Conservation (phyloP, 2,797 vertebrate species). For the Distichodus sexfasciatus region DNA sequence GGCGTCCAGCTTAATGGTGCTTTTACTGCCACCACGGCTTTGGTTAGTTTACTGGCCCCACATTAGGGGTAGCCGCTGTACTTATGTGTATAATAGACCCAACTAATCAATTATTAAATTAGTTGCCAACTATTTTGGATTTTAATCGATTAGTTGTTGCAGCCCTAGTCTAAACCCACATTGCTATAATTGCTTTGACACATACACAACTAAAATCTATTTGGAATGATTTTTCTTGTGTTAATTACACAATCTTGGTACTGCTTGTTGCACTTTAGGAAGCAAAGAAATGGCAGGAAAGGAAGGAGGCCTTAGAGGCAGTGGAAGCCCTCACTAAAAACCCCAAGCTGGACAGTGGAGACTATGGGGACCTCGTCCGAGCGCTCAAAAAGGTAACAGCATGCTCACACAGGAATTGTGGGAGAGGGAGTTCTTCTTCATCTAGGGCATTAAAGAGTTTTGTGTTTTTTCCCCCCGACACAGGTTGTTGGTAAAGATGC, state of each 20-base stretch:
- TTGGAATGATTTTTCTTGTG: background rate
- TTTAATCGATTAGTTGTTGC: too few relatives aligned
- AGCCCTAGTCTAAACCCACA: too few relatives aligned
- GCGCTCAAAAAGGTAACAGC: slow-evolving; percentile 90
- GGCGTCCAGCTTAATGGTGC: too few relatives aligned
- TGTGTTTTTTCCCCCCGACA: background rate
- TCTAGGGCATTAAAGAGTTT: background rate
- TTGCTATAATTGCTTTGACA: too few relatives aligned
- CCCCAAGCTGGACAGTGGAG: slow-evolving; percentile 91
- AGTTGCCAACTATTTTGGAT: too few relatives aligned
- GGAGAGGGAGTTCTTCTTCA: background rate
- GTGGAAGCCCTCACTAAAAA: slow-evolving; percentile 88
- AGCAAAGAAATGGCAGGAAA: slow-evolving; percentile 99
- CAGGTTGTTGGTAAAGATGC: slow-evolving; percentile 97
- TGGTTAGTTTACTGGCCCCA: too few relatives aligned
- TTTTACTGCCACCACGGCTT: too few relatives aligned
- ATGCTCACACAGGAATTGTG: background rate
- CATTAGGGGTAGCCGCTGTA: too few relatives aligned
- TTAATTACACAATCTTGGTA: background rate
- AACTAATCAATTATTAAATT: too few relatives aligned
- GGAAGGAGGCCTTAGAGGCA: slow-evolving; percentile 94
- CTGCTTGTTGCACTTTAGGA: slow-evolving; percentile 70
- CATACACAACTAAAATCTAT: background rate
- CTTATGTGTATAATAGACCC: too few relatives aligned
- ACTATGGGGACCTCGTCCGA: slow-evolving; percentile 92